phyloP scores from a whole-genome alignment of 2,888 invertebrate genomes.

The Galerucella pusilla region DNA sequence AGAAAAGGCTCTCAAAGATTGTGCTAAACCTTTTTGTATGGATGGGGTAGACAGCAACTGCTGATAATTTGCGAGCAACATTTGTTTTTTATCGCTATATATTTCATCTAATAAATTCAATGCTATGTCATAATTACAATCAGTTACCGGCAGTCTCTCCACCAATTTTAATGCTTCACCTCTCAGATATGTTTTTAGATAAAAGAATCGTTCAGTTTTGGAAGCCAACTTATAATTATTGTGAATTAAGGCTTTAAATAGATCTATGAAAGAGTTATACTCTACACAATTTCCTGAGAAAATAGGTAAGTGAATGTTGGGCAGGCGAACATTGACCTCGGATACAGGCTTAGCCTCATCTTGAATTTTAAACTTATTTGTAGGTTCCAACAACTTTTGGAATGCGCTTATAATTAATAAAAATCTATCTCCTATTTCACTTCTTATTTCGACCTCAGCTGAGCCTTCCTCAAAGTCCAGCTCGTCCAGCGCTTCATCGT shows the following conservation, averaged over 20 bases:
- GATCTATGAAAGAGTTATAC: background rate
- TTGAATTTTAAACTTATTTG: background rate
- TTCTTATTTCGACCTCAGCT: background rate
- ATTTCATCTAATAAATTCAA: background rate
- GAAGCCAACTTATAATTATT: conserved; percentile 1
- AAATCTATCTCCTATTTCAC: background rate
- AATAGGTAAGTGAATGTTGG: background rate
- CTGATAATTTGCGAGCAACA: background rate
- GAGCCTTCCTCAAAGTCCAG: background rate
- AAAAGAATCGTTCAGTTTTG: background rate
- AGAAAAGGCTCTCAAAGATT: conserved; percentile 7
- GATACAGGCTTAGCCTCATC: background rate
- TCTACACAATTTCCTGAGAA: conserved; percentile 3
- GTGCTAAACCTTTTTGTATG: conserved; percentile 5
- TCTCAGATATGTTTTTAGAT: background rate
- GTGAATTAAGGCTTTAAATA: conserved; percentile 4
- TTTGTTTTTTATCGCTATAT: conserved; percentile 8
- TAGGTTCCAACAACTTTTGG: background rate
- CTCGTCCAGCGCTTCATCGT: background rate
- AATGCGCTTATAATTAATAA: background rate
- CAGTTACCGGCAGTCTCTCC: conserved; percentile 4
- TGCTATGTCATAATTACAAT: background rate
- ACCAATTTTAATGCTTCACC: conserved; percentile 1
- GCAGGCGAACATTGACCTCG: conserved; percentile 1
- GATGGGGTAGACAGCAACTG: conserved; percentile 2